phyloP scores from a whole-genome alignment of 2,797 vertebrate genomes.

The Botia kubotai region DNA sequence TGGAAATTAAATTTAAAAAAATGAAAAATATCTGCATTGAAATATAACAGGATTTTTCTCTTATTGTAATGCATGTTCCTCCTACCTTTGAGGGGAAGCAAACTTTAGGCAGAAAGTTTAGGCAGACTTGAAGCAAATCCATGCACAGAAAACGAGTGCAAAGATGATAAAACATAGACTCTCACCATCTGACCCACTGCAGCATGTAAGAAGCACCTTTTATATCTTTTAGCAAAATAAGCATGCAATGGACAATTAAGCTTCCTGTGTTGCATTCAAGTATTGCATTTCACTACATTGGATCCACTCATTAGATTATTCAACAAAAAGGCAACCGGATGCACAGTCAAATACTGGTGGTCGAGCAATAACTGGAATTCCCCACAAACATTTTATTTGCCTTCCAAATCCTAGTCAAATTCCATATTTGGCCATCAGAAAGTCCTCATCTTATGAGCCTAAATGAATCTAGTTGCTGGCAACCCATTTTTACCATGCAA shows the following conservation, averaged over 20 bases:
- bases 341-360: background rate
- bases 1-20: too few relatives aligned
- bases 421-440: background rate
- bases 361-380: conserved; percentile 6
- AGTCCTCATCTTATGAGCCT: conserved; percentile 3
- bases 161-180: background rate
- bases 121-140: too few relatives aligned
- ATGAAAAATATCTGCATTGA: too few relatives aligned
- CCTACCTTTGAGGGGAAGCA: too few relatives aligned
- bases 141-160: too few relatives aligned
- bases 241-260: background rate
- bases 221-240: conserved; percentile 2
- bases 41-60: too few relatives aligned
- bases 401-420: conserved; percentile 6
- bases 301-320: conserved; percentile 66
- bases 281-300: conserved; percentile 53
- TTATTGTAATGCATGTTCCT: too few relatives aligned
- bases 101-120: too few relatives aligned
- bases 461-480: background rate
- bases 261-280: conserved; percentile 59
- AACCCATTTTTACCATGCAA: background rate
- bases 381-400: background rate
- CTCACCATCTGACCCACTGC: background rate
- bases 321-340: conserved; percentile 56
- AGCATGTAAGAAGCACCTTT: conserved; percentile 10